phyloP scores from a whole-genome alignment of 2,888 invertebrate species.

The Hypomecis punctinalis region DNA sequence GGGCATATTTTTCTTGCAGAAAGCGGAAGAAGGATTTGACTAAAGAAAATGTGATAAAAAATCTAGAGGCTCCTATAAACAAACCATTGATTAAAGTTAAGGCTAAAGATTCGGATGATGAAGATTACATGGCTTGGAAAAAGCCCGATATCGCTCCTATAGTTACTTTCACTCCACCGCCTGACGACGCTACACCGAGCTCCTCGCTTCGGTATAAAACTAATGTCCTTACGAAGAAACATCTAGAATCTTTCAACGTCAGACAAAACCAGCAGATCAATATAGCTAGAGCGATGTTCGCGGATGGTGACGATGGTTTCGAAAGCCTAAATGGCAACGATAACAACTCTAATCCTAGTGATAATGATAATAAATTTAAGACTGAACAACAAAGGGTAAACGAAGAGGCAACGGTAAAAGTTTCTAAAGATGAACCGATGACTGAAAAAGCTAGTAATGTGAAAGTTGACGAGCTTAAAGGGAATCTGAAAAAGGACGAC shows the following conservation, averaged over 20 bases:
- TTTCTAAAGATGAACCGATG: slow-evolving; percentile 32
- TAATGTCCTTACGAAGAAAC: slow-evolving; percentile 75
- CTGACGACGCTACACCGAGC: slow-evolving; percentile 65
- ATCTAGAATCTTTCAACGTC: slow-evolving; percentile 76
- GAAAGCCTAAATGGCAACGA: slow-evolving; percentile 94
- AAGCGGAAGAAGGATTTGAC: slow-evolving; percentile 75
- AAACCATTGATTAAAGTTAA: slow-evolving; percentile 68
- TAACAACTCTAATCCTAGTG: slow-evolving; percentile 90
- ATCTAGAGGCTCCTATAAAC: slow-evolving; percentile 60
- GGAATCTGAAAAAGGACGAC: slow-evolving; percentile 69
- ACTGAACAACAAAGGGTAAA: slow-evolving; percentile 41
- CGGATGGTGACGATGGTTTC: slow-evolving; percentile 91
- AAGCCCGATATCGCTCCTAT: slow-evolving; percentile 74
- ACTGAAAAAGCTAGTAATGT: slow-evolving; percentile 30
- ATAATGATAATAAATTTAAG: slow-evolving; percentile 62
- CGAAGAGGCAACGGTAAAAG: slow-evolving; percentile 48
- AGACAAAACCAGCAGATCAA: slow-evolving; percentile 62
- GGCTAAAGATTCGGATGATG: slow-evolving; percentile 79
- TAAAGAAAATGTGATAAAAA: slow-evolving; percentile 69
- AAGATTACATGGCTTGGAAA: slow-evolving; percentile 81
- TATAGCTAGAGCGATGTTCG: slow-evolving; percentile 62
- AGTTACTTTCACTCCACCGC: slow-evolving; percentile 78
- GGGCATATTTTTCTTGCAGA: slow-evolving; percentile 54
- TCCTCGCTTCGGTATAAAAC: slow-evolving; percentile 67
- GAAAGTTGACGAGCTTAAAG: slow-evolving; percentile 36